phyloP scores from a whole-genome alignment of 92 coral and sea anemone species.

The Zoanthus sansibaricus region DNA sequence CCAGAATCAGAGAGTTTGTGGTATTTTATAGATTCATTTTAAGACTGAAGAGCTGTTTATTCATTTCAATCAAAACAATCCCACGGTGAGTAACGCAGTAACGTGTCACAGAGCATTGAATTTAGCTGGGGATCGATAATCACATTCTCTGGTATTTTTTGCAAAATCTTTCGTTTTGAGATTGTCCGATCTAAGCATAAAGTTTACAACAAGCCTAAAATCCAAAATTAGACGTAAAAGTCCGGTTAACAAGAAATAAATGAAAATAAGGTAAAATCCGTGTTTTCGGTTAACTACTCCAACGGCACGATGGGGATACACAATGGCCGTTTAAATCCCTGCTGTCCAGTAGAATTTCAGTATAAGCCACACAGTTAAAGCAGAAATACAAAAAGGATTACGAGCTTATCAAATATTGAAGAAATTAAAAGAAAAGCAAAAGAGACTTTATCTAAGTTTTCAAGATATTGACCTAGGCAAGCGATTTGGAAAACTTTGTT shows the following conservation, averaged over 20 bases:
- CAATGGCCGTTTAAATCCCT: conserved; percentile 1
- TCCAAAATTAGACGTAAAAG: background rate
- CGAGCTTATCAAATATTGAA: background rate
- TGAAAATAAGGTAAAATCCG: background rate
- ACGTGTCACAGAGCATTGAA: conserved; percentile 5
- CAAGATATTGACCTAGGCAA: background rate
- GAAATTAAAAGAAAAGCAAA: background rate
- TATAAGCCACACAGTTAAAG: background rate
- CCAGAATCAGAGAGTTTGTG: background rate
- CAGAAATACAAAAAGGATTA: background rate
- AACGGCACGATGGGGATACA: conserved; percentile 22
- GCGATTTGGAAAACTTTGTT: background rate
- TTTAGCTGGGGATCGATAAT: background rate
- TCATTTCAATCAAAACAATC: too few species aligned
- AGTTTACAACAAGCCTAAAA: background rate
- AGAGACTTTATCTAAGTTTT: background rate
- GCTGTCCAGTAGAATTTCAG: background rate
- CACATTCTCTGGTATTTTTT: background rate
- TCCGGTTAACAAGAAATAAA: background rate
- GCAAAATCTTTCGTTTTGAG: background rate
- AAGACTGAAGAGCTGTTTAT: background rate
- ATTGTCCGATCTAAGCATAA: background rate
- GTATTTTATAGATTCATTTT: background rate
- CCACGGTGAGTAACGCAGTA: background rate
- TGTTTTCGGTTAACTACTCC: background rate